phyloP scores from a whole-genome alignment of 2,888 invertebrate species.

The Drosophila anceps region DNA sequence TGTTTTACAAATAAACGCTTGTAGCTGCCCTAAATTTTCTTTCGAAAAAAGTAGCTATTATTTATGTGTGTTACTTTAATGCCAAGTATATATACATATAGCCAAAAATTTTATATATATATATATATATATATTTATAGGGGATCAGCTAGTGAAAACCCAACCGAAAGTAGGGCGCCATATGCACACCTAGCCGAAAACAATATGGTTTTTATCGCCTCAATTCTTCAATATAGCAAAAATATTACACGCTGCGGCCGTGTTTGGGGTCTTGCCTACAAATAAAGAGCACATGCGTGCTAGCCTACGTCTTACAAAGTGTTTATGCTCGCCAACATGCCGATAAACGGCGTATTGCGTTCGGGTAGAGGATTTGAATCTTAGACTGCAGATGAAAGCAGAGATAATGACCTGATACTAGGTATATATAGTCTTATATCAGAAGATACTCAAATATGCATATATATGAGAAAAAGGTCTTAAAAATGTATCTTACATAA shows the following conservation, averaged over 20 bases:
- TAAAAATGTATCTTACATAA: too few species aligned
- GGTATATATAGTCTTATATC: too few species aligned
- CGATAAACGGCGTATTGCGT: background rate
- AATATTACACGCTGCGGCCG: conserved; percentile 74
- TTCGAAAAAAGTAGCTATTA: conserved; percentile 24
- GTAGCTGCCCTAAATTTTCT: conserved; percentile 73
- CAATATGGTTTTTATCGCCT: conserved; percentile 79
- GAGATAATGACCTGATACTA: too few species aligned
- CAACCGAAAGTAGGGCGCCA: conserved; percentile 70
- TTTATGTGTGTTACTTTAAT: conserved; percentile 51
- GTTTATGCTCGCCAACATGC: background rate
- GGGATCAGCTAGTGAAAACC: conserved; percentile 24
- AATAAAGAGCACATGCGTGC: conserved; percentile 1
- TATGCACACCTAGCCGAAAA: conserved; percentile 68
- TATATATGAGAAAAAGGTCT: too few species aligned
- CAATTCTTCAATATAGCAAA: conserved; percentile 73
- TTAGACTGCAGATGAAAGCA: too few species aligned
- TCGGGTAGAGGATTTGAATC: too few species aligned
- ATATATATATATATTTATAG: conserved; percentile 8
- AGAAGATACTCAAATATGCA: too few species aligned
- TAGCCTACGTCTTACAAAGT: conserved; percentile 16
- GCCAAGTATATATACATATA: conserved; percentile 39
- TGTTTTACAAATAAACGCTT: conserved; percentile 75
- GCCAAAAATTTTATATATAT: background rate
- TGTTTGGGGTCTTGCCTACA: conserved; percentile 11